phyloP scores from a whole-genome alignment of 2,113 vertebrate species.

The Cariama cristata region DNA sequence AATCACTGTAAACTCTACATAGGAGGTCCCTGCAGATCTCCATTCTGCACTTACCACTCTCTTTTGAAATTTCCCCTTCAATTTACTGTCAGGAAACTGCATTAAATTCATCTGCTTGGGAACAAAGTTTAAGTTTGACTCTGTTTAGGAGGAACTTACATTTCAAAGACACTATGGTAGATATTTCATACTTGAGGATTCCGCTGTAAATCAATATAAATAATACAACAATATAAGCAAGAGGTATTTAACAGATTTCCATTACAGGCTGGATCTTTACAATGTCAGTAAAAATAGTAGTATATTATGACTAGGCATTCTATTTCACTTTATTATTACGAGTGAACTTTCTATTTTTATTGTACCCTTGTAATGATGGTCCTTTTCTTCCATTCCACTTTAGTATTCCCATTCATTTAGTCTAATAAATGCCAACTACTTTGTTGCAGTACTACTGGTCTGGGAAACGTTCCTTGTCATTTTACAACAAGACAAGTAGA shows the following conservation, averaged over 20 bases:
- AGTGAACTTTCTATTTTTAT: background rate
- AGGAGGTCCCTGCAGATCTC: background rate
- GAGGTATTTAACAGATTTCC: background rate
- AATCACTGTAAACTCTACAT: background rate
- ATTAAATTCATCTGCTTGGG: background rate
- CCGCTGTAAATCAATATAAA: background rate
- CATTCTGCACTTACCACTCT: background rate
- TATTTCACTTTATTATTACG: background rate
- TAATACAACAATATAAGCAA: background rate
- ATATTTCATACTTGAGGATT: background rate
- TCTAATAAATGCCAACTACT: background rate
- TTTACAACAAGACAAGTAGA: background rate
- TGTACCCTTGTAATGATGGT: background rate
- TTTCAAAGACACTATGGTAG: background rate
- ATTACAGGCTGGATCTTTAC: background rate
- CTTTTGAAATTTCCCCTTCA: background rate
- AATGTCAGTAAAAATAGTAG: background rate
- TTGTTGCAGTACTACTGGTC: background rate
- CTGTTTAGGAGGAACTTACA: background rate
- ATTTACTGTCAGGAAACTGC: background rate
- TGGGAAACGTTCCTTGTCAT: background rate
- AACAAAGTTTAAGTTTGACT: background rate
- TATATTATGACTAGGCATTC: background rate
- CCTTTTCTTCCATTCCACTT: background rate
- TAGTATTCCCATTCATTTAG: background rate